Evolutionary conservation across 2,888 invertebrate genomes (phyloP).

Genomic region (Lottia gigantea): DNA sequence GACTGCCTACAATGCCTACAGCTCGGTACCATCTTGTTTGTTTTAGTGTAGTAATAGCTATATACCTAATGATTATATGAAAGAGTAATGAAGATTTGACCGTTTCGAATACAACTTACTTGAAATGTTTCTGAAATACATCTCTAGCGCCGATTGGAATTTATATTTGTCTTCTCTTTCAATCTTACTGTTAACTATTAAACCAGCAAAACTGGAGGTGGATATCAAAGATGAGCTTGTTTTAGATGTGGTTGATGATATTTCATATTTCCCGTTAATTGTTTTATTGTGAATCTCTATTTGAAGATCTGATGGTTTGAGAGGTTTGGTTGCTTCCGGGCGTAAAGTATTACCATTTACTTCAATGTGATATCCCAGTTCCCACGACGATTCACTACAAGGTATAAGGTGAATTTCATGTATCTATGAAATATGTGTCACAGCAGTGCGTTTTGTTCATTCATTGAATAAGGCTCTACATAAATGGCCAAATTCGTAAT

Average conservation of each 20-base stretch:
- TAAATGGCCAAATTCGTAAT: too few relatives aligned
- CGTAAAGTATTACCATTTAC: neutral
- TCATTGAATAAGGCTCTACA: too few relatives aligned
- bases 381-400: neutral
- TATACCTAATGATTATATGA: too few relatives aligned
- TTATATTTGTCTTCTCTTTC: neutral
- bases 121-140: neutral
- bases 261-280: neutral
- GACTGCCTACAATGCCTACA: too few relatives aligned
- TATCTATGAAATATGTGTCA: too few relatives aligned
- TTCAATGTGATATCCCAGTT: conserved; percentile 1
- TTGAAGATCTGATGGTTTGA: neutral
- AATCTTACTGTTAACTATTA: neutral
- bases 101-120: neutral
- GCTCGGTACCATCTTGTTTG: too few relatives aligned
- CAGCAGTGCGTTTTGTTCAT: too few relatives aligned
- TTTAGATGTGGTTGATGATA: neutral
- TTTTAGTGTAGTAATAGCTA: too few relatives aligned
- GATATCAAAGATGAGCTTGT: neutral
- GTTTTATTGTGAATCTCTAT: neutral
- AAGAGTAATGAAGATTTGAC: too few relatives aligned
- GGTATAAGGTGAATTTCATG: too few relatives aligned
- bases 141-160: neutral
- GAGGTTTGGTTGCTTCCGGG: neutral
- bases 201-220: neutral